Percentiles rank a stretch among this genome's conserved stretches.
Evolutionary conservation across 2,797 vertebrate genomes (phyloP).

Genomic region (Pelodytes ibericus): DNA sequence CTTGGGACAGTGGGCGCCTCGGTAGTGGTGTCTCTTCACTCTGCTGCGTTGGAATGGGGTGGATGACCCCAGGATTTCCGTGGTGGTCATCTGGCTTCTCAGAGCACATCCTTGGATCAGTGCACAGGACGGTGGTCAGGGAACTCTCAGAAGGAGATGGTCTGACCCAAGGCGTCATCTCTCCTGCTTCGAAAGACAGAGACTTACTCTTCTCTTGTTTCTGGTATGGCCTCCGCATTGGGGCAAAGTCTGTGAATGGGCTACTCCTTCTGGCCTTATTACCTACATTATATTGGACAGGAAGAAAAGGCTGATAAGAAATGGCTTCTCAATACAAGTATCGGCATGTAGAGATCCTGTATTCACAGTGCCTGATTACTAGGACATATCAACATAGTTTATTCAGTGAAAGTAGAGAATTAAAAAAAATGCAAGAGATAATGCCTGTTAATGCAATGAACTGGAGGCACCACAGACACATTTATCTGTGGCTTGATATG

Average conservation of each 20-base stretch:
- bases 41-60: background rate
- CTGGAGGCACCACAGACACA: no score
- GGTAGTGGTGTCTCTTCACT: no score
- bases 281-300: background rate
- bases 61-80: background rate
- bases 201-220: conserved; percentile 13
- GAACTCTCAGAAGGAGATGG: conserved; percentile 69
- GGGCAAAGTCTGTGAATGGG: conserved; percentile 28
- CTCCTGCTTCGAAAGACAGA: background rate
- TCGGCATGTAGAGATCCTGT: no score
- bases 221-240: conserved; percentile 13
- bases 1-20: background rate
- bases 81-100: conserved; percentile 1
- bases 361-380: no score
- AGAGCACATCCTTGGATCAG: background rate
- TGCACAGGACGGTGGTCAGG: conserved; percentile 62
- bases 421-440: no score
- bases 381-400: no score
- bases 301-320: no score
- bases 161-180: conserved; percentile 69
- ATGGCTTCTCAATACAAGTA: no score
- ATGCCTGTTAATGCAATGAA: no score
- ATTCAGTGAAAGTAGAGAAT: no score
- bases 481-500: no score
- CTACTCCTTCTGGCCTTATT: conserved; percentile 2